These are phyloP conservation scores for Morone chrysops DNA, from an alignment of 2,113 vertebrate species.

Conservation along the genomic window DNA sequence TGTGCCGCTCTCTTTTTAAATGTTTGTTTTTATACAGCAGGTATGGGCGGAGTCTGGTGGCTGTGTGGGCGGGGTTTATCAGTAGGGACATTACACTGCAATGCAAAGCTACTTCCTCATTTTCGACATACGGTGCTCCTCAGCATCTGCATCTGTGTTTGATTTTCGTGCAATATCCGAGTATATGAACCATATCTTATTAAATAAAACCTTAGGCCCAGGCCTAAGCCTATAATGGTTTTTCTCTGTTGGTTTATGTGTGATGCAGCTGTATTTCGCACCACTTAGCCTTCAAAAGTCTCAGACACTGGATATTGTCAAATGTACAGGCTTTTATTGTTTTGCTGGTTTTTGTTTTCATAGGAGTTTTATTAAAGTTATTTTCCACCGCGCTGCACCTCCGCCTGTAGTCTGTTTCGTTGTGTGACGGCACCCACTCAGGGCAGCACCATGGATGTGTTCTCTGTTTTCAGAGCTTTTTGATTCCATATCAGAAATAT, in stretches of 20 bases:
- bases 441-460: background rate
- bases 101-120: conserved; percentile 64
- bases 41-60: conserved; percentile 41
- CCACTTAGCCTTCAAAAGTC: conserved; percentile 75
- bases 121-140: conserved; percentile 59
- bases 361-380: conserved; percentile 84
- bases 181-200: conserved; percentile 67
- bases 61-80: conserved; percentile 46
- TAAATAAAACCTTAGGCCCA: conserved; percentile 44
- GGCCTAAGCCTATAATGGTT: conserved; percentile 64
- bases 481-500: conserved; percentile 36
- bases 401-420: conserved; percentile 4
- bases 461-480: conserved; percentile 17
- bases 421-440: conserved; percentile 13
- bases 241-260: conserved; percentile 66
- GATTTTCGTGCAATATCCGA: conserved; percentile 83
- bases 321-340: conserved; percentile 81
- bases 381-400: conserved; percentile 70
- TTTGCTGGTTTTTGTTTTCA: conserved; percentile 75
- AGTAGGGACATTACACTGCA: conserved; percentile 57
- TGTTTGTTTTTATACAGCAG: conserved; percentile 64
- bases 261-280: conserved; percentile 72
- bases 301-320: conserved; percentile 83
- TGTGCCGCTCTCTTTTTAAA: conserved; percentile 59
- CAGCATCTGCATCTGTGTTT: conserved; percentile 67